A percentile compares a stretch with the other conserved stretches of the same genome.
Evolutionary conservation across 1,140 invertebrate genomes (phyloP).

Genomic region (Theocolax elegans): DNA sequence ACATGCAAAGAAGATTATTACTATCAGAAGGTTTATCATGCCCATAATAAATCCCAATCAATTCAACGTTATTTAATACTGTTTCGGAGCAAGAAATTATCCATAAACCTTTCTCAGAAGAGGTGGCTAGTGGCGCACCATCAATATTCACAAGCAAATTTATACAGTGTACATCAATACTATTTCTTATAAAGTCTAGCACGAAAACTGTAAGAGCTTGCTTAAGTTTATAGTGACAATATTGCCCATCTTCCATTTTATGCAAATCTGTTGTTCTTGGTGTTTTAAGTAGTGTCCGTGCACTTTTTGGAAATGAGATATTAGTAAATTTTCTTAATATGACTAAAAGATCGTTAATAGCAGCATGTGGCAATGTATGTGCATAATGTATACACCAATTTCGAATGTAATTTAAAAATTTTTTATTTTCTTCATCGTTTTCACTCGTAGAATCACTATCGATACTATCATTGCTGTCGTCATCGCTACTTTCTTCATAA

Average conservation of each 20-base stretch:
- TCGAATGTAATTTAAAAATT: background rate
- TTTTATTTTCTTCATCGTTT: background rate
- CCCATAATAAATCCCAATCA: slow-evolving; percentile 40
- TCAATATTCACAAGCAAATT: slow-evolving; percentile 35
- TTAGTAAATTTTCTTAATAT: background rate
- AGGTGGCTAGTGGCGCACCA: slow-evolving; percentile 46
- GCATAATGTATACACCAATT: background rate
- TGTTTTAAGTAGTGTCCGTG: background rate
- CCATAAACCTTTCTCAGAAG: slow-evolving; percentile 44
- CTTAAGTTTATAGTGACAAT: background rate
- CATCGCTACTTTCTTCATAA: background rate
- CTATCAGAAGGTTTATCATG: slow-evolving; percentile 27
- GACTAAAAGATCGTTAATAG: background rate
- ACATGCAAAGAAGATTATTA: slow-evolving; percentile 34
- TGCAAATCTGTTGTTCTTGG: background rate
- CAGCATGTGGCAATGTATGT: background rate
- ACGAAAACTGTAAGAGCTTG: background rate
- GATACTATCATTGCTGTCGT: background rate
- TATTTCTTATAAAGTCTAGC: background rate
- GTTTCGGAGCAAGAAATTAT: slow-evolving; percentile 48
- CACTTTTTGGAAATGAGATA: background rate
- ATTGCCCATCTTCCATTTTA: background rate
- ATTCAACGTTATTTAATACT: background rate
- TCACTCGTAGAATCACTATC: background rate
- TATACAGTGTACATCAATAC: background rate